Conservation (phyloP, 2,888 invertebrate genomes). For the Rhingia rostrata region DNA sequence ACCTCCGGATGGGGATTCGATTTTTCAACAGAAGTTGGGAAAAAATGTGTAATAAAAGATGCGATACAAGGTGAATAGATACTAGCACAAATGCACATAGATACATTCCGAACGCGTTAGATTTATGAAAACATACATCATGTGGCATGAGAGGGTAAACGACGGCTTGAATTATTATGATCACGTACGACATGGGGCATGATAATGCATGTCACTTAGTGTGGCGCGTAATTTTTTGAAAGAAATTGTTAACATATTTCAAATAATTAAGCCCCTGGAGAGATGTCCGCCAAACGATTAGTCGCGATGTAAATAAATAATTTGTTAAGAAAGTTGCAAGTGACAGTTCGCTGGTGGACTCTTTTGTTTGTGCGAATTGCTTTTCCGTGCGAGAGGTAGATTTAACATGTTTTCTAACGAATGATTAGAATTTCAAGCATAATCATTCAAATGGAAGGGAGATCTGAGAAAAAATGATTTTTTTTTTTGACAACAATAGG, state of each 20-base stretch:
- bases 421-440: background rate
- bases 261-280: slow-evolving; percentile 36
- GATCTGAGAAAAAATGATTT: no score
- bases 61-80: slow-evolving; percentile 34
- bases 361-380: slow-evolving; percentile 37
- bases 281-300: slow-evolving; percentile 33
- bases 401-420: background rate
- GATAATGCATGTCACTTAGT: slow-evolving; percentile 38
- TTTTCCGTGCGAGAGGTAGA: background rate
- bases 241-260: slow-evolving; percentile 42
- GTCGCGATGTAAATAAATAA: slow-evolving; percentile 16
- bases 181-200: slow-evolving; percentile 52
- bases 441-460: no score
- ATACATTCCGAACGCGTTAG: slow-evolving; percentile 23
- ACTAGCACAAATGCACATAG: background rate
- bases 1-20: slow-evolving; percentile 20
- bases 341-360: slow-evolving; percentile 47
- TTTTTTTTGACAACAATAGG: no score
- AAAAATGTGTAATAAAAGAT: slow-evolving; percentile 13
- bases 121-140: slow-evolving; percentile 10
- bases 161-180: slow-evolving; percentile 46
- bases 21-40: slow-evolving; percentile 50
- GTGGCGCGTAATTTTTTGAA: slow-evolving; percentile 40
- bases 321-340: slow-evolving; percentile 20
- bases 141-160: slow-evolving; percentile 17